Evolutionary conservation across 2,888 invertebrate species (phyloP).

Genomic region (Tromatobia lineatoria): DNA sequence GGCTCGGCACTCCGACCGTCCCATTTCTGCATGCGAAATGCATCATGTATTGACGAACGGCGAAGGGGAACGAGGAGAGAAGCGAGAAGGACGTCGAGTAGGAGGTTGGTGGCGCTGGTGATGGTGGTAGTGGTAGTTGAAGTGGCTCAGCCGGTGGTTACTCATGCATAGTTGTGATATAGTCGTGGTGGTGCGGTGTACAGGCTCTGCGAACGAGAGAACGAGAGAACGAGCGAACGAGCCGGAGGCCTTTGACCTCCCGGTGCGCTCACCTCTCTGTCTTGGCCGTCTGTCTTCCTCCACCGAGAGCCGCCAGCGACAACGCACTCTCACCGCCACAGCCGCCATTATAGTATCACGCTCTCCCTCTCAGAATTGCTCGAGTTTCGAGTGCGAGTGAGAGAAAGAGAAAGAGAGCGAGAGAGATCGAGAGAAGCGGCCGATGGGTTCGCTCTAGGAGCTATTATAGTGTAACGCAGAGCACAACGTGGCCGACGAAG

Average conservation of each 20-base stretch:
- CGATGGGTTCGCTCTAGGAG: conserved; percentile 25
- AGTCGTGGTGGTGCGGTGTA: conserved; percentile 26
- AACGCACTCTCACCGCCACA: conserved; percentile 63
- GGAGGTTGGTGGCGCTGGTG: conserved; percentile 20
- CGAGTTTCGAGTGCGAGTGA: conserved; percentile 48
- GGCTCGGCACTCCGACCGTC: conserved; percentile 45
- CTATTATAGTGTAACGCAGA: conserved; percentile 39
- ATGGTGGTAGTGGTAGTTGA: conserved; percentile 53
- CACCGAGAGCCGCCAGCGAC: conserved; percentile 55
- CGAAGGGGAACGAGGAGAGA: conserved; percentile 29
- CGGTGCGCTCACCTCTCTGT: conserved; percentile 67
- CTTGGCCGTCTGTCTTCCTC: conserved; percentile 50
- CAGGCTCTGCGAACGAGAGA: conserved; percentile 79
- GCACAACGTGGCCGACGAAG: conserved; percentile 37
- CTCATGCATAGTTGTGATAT: conserved; percentile 73
- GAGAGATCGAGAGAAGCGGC: not conserved
- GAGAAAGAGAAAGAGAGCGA: conserved; percentile 30
- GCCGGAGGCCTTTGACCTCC: conserved; percentile 84
- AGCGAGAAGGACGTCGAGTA: conserved; percentile 54
- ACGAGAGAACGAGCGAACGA: conserved; percentile 79
- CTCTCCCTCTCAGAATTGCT: conserved; percentile 61
- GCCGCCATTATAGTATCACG: conserved; percentile 62
- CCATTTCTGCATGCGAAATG: conserved; percentile 69
- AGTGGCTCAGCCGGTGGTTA: conserved; percentile 74
- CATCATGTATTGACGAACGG: conserved; percentile 68